Evolutionary conservation across 2,888 invertebrate genomes (phyloP), one percentile per base, ranked within the genome.

Genomic region (Tenthredo notha): DNA sequence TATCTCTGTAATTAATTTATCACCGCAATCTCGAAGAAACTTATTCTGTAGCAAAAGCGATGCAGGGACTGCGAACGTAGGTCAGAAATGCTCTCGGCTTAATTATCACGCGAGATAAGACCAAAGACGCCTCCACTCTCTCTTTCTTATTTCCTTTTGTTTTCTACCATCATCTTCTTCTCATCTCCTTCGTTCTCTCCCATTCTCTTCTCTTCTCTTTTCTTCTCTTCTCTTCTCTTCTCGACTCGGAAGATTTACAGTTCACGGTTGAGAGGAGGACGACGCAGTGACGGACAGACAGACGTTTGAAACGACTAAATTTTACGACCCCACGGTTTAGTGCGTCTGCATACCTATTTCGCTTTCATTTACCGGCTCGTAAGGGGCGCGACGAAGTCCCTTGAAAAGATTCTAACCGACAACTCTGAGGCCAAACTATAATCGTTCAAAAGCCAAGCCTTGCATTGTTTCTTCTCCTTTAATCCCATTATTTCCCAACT

Each of bases 321-420:
- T 83, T 83, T 83, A 83, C 83, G 83, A 67, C 47, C 54, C 83
- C 67, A 50, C 83, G 83, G 43, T 83, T 50, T 70, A 50, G 50
- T 83, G 67, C 83, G 40, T 80, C 80, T 61, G 37, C 80, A 80
- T 80, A 80, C 80, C 80, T 61, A 80, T 80, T 80, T 80, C 80
- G 58, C 80, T 80, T 80, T 80, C 80, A 80, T 58, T 80, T 80
- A 61, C 80, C 21, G 61, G n/a, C 61, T 33, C 40, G 21, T 21
- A 61, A 80, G 40, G 80, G 58, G 58, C 75, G 80, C 78, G 61
- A 15, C 18, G 29, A 33, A 61, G 37, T 29, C 61, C 80, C 58
- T 61, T 61, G 33, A 58, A 80, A 78, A 74, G 37, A 80, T 80
- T 33, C 21, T 10, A 61, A 58, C 37, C 58, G 61, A 80, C 80